These are phyloP conservation scores for Nothobranchius kuhntae DNA, from an alignment of 2,113 vertebrate genomes.

Conservation along the genomic window DNA sequence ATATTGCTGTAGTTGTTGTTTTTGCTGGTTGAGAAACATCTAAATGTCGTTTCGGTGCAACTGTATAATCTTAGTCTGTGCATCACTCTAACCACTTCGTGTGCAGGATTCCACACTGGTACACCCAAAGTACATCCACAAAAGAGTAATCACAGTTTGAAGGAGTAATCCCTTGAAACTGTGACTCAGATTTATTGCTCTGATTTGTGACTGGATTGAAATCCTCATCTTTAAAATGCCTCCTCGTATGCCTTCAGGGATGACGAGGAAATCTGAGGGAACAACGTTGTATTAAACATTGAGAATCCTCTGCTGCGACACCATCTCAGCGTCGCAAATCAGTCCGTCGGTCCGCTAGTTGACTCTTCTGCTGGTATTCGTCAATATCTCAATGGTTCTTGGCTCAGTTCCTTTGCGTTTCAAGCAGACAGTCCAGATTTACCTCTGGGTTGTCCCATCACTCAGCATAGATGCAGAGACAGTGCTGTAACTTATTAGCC, in stretches of 20 bases:
- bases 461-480: conserved; percentile 22
- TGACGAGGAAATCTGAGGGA: neutral
- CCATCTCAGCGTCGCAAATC: conserved; percentile 20
- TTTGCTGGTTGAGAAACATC: too few relatives aligned
- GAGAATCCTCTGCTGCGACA: too few relatives aligned
- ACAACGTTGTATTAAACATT: neutral
- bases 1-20: too few relatives aligned
- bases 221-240: too few relatives aligned
- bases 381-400: conserved; percentile 31
- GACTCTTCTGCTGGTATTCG: conserved; percentile 31
- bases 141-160: too few relatives aligned
- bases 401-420: conserved; percentile 33
- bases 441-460: conserved; percentile 51
- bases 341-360: conserved; percentile 37
- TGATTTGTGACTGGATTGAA: too few relatives aligned
- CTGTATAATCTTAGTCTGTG: too few relatives aligned
- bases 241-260: neutral
- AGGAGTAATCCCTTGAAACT: too few relatives aligned
- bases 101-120: too few relatives aligned
- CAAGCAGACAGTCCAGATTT: conserved; percentile 37
- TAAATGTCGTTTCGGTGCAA: too few relatives aligned
- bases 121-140: too few relatives aligned
- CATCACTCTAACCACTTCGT: neutral
- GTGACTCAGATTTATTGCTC: too few relatives aligned
- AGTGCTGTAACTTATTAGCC: conserved; percentile 47